These are phyloP conservation scores for Ceratina calcarata DNA, from an alignment of 1,140 invertebrate species.

Conservation along the genomic window DNA sequence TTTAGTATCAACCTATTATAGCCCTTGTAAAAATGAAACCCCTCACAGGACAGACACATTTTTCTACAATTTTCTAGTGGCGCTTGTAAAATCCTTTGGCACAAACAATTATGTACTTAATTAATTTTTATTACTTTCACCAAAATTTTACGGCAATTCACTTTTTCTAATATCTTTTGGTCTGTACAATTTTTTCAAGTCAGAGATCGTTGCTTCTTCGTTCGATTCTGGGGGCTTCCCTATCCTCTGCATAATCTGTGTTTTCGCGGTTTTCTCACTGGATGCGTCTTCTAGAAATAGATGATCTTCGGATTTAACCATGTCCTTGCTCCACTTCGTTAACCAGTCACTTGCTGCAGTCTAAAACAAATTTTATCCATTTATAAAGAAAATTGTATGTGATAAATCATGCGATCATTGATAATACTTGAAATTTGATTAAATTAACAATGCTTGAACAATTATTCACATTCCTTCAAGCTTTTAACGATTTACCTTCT, in stretches of 20 bases:
- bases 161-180: background rate
- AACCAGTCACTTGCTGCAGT: slow-evolving; percentile 44
- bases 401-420: too few species aligned
- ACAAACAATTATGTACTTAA: too few species aligned
- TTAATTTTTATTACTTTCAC: too few species aligned
- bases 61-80: too few species aligned
- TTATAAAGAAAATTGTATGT: too few species aligned
- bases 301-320: slow-evolving; percentile 2
- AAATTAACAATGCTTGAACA: background rate
- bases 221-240: background rate
- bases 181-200: slow-evolving; percentile 36
- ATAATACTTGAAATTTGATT: too few species aligned
- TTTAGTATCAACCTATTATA: too few species aligned
- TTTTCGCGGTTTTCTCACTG: background rate
- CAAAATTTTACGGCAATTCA: too few species aligned
- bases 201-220: background rate
- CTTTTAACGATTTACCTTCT: slow-evolving; percentile 24
- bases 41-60: too few species aligned
- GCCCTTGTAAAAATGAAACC: too few species aligned
- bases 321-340: slow-evolving; percentile 51
- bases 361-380: background rate
- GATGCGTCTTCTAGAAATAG: background rate
- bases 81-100: too few species aligned
- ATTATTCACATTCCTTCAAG: background rate
- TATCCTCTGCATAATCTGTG: slow-evolving; percentile 15